Base-by-base conservation (phyloP, 2,797 vertebrate genomes). In the Kryptolebias ocellatus region DNA sequence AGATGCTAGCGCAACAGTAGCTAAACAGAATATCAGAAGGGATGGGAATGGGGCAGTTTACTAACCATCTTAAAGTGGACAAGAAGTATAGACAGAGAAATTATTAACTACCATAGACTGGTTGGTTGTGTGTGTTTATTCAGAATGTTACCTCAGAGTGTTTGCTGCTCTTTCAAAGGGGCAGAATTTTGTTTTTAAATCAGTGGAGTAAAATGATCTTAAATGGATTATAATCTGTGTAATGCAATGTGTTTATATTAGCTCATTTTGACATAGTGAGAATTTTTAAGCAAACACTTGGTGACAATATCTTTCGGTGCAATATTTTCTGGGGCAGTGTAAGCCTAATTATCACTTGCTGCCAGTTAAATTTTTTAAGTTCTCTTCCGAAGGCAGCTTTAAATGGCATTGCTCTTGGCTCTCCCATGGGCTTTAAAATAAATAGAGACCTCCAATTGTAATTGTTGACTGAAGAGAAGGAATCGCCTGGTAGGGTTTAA, bases 381-480 rank as follows among this genome's bases (percentile, higher is more conserved):
- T 44, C 52, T 64, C 44, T 20, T 29, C 39, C n/a, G 29, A 31
- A 53, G 34, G 53, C 52, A 53, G 59, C 59, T 54, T 72, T 39
- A 42, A 49, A 3, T 18, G 55, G 14, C 37, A 17, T 58, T 66
- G 57, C 53, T 66, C 29, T 74, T 53, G 60, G 15, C 62, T 67
- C n/a, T 62, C 46, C 44, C 31, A 5, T 18, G 27, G 63, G 50
- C 59, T 77, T 64, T 69, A n/a, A 28, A 71, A 72, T 12, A 28
- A 71, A 72, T 12, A 4, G 60, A 69, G 60, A 69, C 76, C 57
- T 16, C 64, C 61, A 62, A 68, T 62, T 79, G 64, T 71, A 72
- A 79, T 67, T 84, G 72, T 82, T 83, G 61, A 84, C 84, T 87
- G 74, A 83, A 58, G 75, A 52, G 52, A 70, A 29, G 24, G 18